Percentiles rank a stretch among this genome's conserved stretches.
Evolutionary conservation across 1,140 invertebrate genomes (phyloP).

Genomic region (Listronotus oregonensis): DNA sequence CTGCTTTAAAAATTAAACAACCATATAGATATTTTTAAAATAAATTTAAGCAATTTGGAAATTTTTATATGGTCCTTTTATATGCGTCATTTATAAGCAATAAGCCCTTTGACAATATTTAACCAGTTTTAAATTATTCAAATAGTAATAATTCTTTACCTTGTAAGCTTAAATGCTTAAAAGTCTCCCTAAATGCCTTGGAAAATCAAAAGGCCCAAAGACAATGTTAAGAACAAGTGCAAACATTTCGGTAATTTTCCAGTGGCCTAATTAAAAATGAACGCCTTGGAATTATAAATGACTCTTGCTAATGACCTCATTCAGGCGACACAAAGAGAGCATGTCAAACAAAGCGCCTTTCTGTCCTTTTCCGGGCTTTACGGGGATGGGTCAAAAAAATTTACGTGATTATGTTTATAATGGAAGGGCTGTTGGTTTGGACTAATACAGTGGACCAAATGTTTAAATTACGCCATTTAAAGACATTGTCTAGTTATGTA

Average conservation of each 20-base stretch:
- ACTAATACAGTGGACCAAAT: background rate
- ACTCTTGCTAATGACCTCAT: conserved; percentile 20
- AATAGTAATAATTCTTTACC: background rate
- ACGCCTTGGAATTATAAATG: conserved; percentile 25
- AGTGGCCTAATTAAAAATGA: conserved; percentile 24
- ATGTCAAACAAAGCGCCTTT: conserved; percentile 19
- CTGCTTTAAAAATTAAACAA: no score
- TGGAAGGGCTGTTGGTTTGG: background rate
- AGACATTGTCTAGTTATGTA: no score
- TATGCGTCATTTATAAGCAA: no score
- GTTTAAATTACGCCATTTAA: no score
- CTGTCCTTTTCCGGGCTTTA: conserved; percentile 12
- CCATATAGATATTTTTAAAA: no score
- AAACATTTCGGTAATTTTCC: conserved; percentile 26
- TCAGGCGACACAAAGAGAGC: conserved; percentile 25
- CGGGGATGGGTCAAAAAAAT: conserved; percentile 2
- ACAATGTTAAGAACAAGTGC: conserved; percentile 5
- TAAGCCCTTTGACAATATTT: no score
- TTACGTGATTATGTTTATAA: background rate
- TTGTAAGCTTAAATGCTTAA: background rate
- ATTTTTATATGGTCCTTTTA: no score
- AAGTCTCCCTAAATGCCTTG: background rate
- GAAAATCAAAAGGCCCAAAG: conserved; percentile 5
- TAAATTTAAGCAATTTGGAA: no score
- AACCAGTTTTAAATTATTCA: conserved; percentile 1